Evolutionary conservation across 2,888 invertebrate species (phyloP).

Genomic region (Podabrus alpinus): DNA sequence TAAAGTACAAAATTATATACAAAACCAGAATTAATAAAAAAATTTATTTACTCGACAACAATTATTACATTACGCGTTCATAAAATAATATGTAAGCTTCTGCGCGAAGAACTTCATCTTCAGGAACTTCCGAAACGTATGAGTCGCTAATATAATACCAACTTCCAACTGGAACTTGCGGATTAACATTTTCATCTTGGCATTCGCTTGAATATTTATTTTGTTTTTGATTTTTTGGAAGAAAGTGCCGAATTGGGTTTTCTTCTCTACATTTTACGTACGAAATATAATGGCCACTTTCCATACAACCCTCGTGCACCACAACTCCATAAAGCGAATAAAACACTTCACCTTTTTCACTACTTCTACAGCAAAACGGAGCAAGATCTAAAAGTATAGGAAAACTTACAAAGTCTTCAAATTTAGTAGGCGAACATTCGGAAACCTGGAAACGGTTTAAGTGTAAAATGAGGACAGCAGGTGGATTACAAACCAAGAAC

Average conservation of each 20-base stretch:
- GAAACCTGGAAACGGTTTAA: constrained; percentile 83
- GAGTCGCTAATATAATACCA: constrained; percentile 97
- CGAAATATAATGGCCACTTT: constrained; percentile 91
- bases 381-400: constrained; percentile 84
- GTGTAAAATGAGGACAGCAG: constrained; percentile 92
- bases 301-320: constrained; percentile 90
- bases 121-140: constrained; percentile 78
- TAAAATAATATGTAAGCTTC: constrained; percentile 97
- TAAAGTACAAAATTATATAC: no score
- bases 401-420: constrained; percentile 85
- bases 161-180: constrained; percentile 67
- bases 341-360: constrained; percentile 62
- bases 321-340: constrained; percentile 95
- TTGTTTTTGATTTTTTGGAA: constrained; percentile 59
- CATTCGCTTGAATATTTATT: constrained; percentile 53
- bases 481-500: constrained; percentile 86
- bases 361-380: constrained; percentile 79
- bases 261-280: constrained; percentile 86
- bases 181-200: constrained; percentile 51
- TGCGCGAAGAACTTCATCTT: constrained; percentile 78
- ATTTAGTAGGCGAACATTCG: constrained; percentile 72
- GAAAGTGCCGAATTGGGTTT: constrained; percentile 75
- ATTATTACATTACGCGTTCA: constrained; percentile 81
- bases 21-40: background rate
- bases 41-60: background rate